Percentiles rank a stretch among this genome's conserved stretches.
Evolutionary conservation across 1,140 invertebrate genomes (phyloP).

Genomic region (Proctacanthus coquilletti): DNA sequence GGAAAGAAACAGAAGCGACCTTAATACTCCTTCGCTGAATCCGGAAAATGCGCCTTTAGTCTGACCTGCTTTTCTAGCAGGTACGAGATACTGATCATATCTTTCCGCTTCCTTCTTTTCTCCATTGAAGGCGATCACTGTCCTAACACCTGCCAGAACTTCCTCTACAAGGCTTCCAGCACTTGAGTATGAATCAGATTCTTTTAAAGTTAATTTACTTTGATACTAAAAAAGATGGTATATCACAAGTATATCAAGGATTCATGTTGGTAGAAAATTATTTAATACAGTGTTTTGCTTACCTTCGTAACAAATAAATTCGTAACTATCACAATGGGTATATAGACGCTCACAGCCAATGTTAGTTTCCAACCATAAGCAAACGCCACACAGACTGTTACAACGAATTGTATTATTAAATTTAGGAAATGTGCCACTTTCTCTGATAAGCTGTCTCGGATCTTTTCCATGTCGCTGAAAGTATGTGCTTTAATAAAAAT

Average conservation of each 20-base stretch:
- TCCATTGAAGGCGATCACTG: constrained; percentile 61
- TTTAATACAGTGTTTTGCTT: constrained; percentile 10
- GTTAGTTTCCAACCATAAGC: constrained; percentile 64
- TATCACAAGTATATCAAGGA: background rate
- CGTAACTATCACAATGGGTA: constrained; percentile 57
- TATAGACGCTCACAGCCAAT: constrained; percentile 55
- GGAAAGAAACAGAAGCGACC: constrained; percentile 55
- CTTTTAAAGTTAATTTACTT: constrained; percentile 53
- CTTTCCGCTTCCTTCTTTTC: constrained; percentile 52
- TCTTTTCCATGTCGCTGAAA: constrained; percentile 63
- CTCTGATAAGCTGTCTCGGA: constrained; percentile 71
- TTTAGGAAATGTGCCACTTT: constrained; percentile 64
- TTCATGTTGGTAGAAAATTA: background rate
- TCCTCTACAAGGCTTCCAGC: constrained; percentile 77
- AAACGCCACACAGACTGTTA: constrained; percentile 49
- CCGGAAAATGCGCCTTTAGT: constrained; percentile 48
- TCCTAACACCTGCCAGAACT: constrained; percentile 53
- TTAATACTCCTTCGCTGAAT: constrained; percentile 48
- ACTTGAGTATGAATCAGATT: constrained; percentile 64
- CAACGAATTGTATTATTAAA: constrained; percentile 43
- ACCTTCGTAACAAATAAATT: constrained; percentile 47
- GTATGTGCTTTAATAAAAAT: constrained; percentile 2
- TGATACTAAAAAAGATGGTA: constrained; percentile 34
- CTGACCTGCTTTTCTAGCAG: constrained; percentile 43
- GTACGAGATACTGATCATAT: constrained; percentile 39